These are phyloP conservation scores for Hirtodrosophila trivittata DNA, from an alignment of 2,888 invertebrate species.

Conservation along the genomic window DNA sequence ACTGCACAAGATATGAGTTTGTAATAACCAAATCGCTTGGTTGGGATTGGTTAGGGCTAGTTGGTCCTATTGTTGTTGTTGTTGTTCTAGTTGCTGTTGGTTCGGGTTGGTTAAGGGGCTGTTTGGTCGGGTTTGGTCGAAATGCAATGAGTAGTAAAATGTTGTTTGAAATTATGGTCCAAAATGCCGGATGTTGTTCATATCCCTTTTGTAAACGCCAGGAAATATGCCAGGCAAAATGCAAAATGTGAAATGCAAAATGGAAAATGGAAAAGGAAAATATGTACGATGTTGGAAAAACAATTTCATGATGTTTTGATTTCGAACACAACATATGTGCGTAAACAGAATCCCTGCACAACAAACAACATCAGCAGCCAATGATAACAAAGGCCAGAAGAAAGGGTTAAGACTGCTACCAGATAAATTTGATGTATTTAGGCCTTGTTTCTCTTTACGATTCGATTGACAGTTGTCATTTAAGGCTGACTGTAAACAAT, in stretches of 20 bases:
- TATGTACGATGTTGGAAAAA: constrained; percentile 74
- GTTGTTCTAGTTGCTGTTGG: constrained; percentile 10
- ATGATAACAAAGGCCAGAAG: constrained; percentile 5
- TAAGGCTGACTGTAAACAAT: constrained; percentile 55
- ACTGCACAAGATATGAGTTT: constrained; percentile 72
- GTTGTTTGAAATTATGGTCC: constrained; percentile 75
- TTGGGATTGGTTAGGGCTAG: constrained; percentile 15
- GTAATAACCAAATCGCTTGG: constrained; percentile 78
- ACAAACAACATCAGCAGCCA: constrained; percentile 9
- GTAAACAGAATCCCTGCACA: constrained; percentile 36
- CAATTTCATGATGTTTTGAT: constrained; percentile 79
- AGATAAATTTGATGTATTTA: constrained; percentile 20
- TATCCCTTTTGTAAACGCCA: constrained; percentile 81
- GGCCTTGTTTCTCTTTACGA: constrained; percentile 37
- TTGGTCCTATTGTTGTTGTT: constrained; percentile 1
- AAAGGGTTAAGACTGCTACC: constrained; percentile 3
- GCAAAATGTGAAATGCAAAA: constrained; percentile 45
- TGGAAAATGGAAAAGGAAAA: constrained; percentile 49
- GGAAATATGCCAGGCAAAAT: constrained; percentile 69
- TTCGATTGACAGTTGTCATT: constrained; percentile 73
- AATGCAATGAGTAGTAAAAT: constrained; percentile 80
- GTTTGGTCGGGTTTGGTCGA: constrained; percentile 49
- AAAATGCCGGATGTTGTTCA: constrained; percentile 80
- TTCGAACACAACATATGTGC: constrained; percentile 68
- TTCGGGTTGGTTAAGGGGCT: not conserved